Base-by-base conservation (phyloP, 2,113 vertebrate species). In the Blennius ocellaris region DNA sequence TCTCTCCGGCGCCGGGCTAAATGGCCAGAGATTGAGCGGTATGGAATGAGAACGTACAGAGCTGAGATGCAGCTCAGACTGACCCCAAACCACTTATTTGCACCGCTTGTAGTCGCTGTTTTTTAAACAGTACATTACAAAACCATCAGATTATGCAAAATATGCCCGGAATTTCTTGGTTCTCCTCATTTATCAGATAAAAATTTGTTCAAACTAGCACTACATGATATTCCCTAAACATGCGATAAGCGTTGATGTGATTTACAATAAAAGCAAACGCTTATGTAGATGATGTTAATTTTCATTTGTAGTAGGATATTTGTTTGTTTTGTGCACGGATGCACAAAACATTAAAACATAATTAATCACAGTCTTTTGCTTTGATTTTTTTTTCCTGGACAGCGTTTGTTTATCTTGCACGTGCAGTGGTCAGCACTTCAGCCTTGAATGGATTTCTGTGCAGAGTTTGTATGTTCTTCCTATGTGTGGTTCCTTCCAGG, bases 1-100 rank as follows among this genome's bases (percentile, higher is more conserved):
- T 80, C 60, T 47, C 80, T 11, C 67, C 65, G 72, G 75, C 21
- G 21, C 21, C 21, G 21, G 85, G 83, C 68, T 76, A 71, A 84
- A 54, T 71, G 68, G 56, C 2, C 9, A 83, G 50, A 67, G 57
- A 62, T 52, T 48, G 68, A 74, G 80, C 38, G 39, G 8, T 40
- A 39, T 39, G 53, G 44, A 40, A 57, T 40, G 61, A 69, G 66
- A 80, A 73, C 14, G 60, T 59, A 68, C 73, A 45, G 62, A 72
- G 50, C 55, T 11, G 11, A 56, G 70, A 63, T 73, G 51, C 69
- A 74, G 73, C 75, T 80, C 30, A 70, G 38, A 73, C 69, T 41
- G 36, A 56, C 59, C 78, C 56, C 16, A 59, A 64, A 53, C 37
- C 63, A 72, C 49, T 69, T 71, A 48, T 64, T 59, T 44, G 17